Percentiles rank a stretch among this genome's conserved stretches.
These are phyloP conservation scores for Promerops cafer DNA, from an alignment of 2,113 vertebrate genomes.

Conservation along the genomic window DNA sequence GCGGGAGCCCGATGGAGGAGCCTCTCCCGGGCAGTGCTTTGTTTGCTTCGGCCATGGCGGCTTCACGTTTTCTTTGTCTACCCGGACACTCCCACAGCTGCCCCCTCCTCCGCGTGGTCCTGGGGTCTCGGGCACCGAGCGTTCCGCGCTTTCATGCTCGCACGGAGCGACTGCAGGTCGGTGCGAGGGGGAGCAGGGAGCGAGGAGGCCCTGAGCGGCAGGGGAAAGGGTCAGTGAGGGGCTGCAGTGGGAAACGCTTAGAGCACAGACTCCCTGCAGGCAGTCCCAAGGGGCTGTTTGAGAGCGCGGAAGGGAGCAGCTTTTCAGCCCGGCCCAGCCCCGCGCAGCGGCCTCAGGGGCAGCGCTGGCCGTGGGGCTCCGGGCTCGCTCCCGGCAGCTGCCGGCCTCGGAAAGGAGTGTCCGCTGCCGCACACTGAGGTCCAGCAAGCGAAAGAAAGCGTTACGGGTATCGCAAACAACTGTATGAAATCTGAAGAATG, in stretches of 20 bases:
- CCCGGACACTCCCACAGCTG: accelerated
- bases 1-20: accelerated
- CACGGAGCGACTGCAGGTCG: neutral
- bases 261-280: accelerated
- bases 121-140: accelerated
- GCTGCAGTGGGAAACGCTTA: accelerated
- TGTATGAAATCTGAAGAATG: neutral
- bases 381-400: too few relatives aligned
- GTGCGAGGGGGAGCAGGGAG: neutral
- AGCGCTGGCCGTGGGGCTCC: neutral
- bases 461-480: accelerated
- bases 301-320: accelerated
- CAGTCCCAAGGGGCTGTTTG: accelerated
- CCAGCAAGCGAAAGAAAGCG: accelerated
- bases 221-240: accelerated
- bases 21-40: accelerated
- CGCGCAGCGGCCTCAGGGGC: accelerated
- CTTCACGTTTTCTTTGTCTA: neutral
- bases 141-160: accelerated
- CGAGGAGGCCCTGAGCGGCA: accelerated
- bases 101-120: accelerated
- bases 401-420: accelerated
- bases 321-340: accelerated
- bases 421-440: accelerated
- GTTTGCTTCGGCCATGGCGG: accelerated